These are phyloP conservation scores for Drosophila ezoana DNA, from an alignment of 2,888 invertebrate species.

Conservation along the genomic window DNA sequence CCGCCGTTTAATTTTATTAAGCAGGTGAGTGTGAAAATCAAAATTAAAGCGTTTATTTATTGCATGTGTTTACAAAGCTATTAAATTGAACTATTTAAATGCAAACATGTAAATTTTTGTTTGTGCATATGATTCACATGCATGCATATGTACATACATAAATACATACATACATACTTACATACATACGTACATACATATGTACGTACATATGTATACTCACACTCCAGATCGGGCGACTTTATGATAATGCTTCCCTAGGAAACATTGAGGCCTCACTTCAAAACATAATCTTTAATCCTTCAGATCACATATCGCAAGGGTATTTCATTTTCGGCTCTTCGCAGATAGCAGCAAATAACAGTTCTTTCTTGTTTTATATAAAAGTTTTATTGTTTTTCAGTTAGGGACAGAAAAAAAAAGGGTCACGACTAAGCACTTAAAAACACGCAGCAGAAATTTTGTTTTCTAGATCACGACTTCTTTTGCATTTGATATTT, in stretches of 20 bases:
- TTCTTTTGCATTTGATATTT: constrained; percentile 12
- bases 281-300: too few species aligned
- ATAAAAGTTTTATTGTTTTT: constrained; percentile 11
- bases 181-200: not conserved
- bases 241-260: too few species aligned
- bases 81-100: constrained; percentile 27
- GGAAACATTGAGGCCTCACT: too few species aligned
- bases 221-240: too few species aligned
- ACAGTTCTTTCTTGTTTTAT: constrained; percentile 1
- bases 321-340: not conserved
- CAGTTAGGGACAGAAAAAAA: constrained; percentile 5
- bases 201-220: not conserved
- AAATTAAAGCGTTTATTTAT: constrained; percentile 44
- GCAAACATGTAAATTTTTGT: not conserved
- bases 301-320: too few species aligned
- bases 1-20: constrained; percentile 80
- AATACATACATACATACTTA: too few species aligned
- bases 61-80: constrained; percentile 38
- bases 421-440: constrained; percentile 7
- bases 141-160: not conserved
- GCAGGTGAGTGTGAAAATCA: constrained; percentile 77
- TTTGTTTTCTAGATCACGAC: constrained; percentile 28
- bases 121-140: not conserved
- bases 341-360: not conserved
- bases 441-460: constrained; percentile 1